A percentile compares a stretch with the other conserved stretches of the same genome.
Evolutionary conservation across 2,888 invertebrate species (phyloP).

Genomic region (Argynnis bischoffii): DNA sequence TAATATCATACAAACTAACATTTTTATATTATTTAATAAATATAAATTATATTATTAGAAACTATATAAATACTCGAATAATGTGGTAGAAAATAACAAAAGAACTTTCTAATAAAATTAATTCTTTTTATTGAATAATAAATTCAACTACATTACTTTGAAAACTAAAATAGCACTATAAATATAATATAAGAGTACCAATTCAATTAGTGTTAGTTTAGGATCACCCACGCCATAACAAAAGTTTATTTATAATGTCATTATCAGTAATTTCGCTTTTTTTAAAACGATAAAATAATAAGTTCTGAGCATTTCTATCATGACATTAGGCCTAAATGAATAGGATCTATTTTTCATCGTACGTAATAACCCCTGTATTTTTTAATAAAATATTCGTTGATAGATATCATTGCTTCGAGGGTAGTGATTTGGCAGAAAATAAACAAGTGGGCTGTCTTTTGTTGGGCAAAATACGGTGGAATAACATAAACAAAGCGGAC

Average conservation of each 20-base stretch:
- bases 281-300: constrained; percentile 54
- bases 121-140: not conserved
- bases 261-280: constrained; percentile 36
- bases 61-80: too few relatives aligned
- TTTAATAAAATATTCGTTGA: constrained; percentile 74
- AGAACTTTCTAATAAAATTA: too few relatives aligned
- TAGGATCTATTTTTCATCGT: constrained; percentile 33
- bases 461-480: constrained; percentile 71
- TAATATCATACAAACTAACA: too few relatives aligned
- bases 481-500: constrained; percentile 75
- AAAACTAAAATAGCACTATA: constrained; percentile 2
- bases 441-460: constrained; percentile 74
- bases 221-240: constrained; percentile 26
- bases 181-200: constrained; percentile 9
- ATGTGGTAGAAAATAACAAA: too few relatives aligned
- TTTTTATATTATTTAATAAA: too few relatives aligned
- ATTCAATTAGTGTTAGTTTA: constrained; percentile 27
- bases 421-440: constrained; percentile 79
- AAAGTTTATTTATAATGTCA: constrained; percentile 36
- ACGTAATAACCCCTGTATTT: constrained; percentile 62
- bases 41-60: too few relatives aligned
- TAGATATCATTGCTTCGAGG: constrained; percentile 72
- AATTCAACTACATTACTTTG: not conserved
- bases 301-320: constrained; percentile 22
- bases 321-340: constrained; percentile 3